Base-by-base conservation (phyloP, 2,797 vertebrate genomes). In the Cyprinella venusta region DNA sequence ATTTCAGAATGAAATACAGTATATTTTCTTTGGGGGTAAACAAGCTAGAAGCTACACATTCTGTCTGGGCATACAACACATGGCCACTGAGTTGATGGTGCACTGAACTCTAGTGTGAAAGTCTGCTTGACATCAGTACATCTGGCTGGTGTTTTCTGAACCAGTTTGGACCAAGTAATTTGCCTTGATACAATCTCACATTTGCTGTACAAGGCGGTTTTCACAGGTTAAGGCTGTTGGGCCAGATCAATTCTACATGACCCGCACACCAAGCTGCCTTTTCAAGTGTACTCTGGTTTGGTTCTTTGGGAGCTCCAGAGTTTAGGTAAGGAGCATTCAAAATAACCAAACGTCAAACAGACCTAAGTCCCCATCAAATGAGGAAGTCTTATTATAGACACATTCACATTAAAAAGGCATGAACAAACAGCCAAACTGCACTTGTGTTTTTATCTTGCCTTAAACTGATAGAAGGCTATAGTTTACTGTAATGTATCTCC, bases 1-100 rank as follows among this genome's bases (percentile, higher is more conserved):
- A 68, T 70, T 72, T 85, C 30, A 65, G 94, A 92, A 93, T 91
- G 92, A 87, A 92, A 88, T 84, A 54, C 88, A 86, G 90, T 89
- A 91, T 89, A 88, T 86, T 63, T 91, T 94, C 93, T 94, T 94
- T 94, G 93, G 93, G 89, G 92, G 89, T 91, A 87, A 84, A 90
- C 89, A 90, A 92, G 92, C 90, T 83, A 89, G 90, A 89, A 89
- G 45, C 45, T 18, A 50, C 48, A 50, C 24, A 26, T 69, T 77
- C 65, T 45, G 79, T 82, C 84, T 76, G 15, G 24, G 54, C 74
- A 18, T 13, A 12, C 5, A 54, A 54, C 21, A 38, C 52, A 0
- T 33, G 52, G 48, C 45, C 45, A 48, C 45, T 13, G 48, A 38
- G 72, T 13, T 77, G 13, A 45, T 48, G 42, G 16, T 64, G 40